Base-by-base conservation (phyloP, 2,113 vertebrate genomes). In the Eidolon helvum region DNA sequence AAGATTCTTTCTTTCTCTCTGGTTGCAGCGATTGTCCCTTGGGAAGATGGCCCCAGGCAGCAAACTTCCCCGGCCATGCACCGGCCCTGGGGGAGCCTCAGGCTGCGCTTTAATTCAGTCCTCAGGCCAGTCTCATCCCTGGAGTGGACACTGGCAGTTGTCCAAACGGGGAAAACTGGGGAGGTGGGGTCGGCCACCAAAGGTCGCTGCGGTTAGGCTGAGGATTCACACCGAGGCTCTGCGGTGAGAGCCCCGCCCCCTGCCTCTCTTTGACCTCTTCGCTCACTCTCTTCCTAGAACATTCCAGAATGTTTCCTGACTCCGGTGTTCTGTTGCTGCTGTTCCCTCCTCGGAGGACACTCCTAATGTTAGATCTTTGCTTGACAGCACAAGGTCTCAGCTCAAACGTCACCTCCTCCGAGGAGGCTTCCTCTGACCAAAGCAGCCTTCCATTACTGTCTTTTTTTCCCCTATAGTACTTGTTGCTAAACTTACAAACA, bases 31-130 rank as follows among this genome's bases (percentile, higher is more conserved):
- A 43, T 11, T 55, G n/a, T 53, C 2, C 15, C 7, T 35, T 22
- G 55, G 94, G 22, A 48, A 50, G 66, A 55, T 10, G 74, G 74
- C 33, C 10, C 4, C 0, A n/a, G 83, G 69, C 72, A 69, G 59
- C 63, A 24, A 2, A 12, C 40, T 33, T 71, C 40, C 4, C 24
- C 4, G 77, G 63, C 38, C 35, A 1, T 0, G 63, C 63, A 0
- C 14, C 0, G 6, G 18, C 1, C 38, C 21, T 4, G 18, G 15
- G 59, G 48, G 35, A 33, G 68, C 16, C 7, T 5, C 10, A 2
- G 24, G 15, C 21, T 3, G n/a, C 1, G 26, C 2, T 5, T 16
- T 30, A n/a, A 2, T 72, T 48, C 28, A 30, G 75, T 43, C 26
- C 53, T 45, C 21, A 45, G 55, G 14, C 38, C 4, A 0, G 14